A percentile compares a stretch with the other conserved stretches of the same genome.
Evolutionary conservation across 2,888 invertebrate genomes (phyloP).

Genomic region (Eupithecia subfuscata): DNA sequence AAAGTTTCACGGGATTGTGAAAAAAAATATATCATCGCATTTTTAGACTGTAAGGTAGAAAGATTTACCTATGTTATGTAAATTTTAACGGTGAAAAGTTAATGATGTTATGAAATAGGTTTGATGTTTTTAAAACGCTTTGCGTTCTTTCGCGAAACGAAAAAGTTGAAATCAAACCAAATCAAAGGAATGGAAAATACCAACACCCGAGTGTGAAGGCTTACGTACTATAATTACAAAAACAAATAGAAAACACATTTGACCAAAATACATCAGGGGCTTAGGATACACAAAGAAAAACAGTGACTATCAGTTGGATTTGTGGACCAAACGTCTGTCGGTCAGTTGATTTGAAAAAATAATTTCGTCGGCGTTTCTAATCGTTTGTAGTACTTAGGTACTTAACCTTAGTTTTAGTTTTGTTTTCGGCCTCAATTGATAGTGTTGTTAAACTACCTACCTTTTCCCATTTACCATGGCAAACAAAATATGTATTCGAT

Average conservation of each 20-base stretch:
- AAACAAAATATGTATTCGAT: no score
- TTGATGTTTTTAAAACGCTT: background rate
- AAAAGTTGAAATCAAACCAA: background rate
- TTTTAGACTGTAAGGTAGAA: background rate
- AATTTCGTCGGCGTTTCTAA: background rate
- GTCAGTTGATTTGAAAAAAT: background rate
- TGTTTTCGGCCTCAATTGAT: no score
- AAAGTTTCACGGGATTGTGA: slow-evolving; percentile 6
- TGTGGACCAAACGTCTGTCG: background rate
- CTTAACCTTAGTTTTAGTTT: no score
- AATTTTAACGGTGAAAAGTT: background rate
- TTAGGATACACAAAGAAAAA: background rate
- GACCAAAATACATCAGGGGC: background rate
- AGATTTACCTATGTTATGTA: background rate
- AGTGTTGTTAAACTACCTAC: no score
- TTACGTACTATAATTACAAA: no score
- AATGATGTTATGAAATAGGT: background rate
- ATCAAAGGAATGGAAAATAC: background rate
- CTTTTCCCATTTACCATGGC: no score
- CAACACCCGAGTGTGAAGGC: no score
- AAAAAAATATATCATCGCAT: slow-evolving; percentile 2
- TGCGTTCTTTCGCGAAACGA: background rate
- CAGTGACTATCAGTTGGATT: background rate
- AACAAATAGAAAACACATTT: no score
- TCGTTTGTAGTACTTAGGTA: no score